These are phyloP conservation scores for Synanceia verrucosa DNA, from an alignment of 2,797 vertebrate species.

Conservation along the genomic window DNA sequence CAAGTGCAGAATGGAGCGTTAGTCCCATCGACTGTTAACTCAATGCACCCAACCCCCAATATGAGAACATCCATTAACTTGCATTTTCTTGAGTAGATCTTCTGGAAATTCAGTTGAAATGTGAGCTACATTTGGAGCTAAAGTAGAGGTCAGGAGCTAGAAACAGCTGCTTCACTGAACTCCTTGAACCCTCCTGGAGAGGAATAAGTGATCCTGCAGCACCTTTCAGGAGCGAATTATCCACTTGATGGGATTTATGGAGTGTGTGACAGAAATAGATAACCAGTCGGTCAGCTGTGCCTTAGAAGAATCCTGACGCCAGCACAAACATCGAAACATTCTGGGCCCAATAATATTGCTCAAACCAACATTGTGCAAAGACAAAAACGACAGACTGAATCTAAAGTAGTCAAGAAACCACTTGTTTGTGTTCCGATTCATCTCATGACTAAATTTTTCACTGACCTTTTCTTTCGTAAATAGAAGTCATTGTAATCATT, in stretches of 20 bases:
- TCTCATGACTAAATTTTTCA: conserved; percentile 15
- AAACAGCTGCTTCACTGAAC: conserved; percentile 1
- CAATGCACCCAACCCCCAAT: not conserved
- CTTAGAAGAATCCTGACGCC: conserved; percentile 12
- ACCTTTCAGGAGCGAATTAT: not conserved
- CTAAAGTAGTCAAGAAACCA: conserved; percentile 10
- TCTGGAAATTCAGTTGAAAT: not conserved
- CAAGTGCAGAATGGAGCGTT: not conserved
- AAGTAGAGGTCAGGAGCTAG: too few relatives aligned
- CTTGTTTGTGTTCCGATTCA: conserved; percentile 42
- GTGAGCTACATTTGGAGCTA: not conserved
- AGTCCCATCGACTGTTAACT: not conserved
- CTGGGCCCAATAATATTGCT: not conserved
- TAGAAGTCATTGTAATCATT: conserved; percentile 35
- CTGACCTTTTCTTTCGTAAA: conserved; percentile 26
- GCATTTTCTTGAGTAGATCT: not conserved
- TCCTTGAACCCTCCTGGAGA: conserved; percentile 10
- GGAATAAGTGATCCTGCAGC: not conserved
- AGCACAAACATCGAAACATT: conserved; percentile 24
- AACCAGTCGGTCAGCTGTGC: not conserved
- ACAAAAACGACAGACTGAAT: not conserved
- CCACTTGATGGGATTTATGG: not conserved
- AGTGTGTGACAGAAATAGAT: conserved; percentile 11
- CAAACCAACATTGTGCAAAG: conserved; percentile 17
- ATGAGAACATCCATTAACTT: not conserved